These are phyloP conservation scores for Drosophila quadrilineata DNA, from an alignment of 1,140 invertebrate genomes.

Conservation along the genomic window DNA sequence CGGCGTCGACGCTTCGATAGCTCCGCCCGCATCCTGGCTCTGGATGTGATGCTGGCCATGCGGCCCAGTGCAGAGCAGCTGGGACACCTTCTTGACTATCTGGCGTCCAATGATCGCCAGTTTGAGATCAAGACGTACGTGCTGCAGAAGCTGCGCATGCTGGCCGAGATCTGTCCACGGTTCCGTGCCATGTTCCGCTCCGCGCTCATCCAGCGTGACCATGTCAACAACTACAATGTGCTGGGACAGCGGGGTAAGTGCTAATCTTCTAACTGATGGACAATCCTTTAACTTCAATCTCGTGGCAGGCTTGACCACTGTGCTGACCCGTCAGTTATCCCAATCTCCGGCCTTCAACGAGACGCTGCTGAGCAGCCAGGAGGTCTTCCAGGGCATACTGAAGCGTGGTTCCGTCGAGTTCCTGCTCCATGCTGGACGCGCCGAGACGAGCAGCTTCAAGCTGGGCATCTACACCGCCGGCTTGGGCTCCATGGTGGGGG, in stretches of 20 bases:
- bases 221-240: constrained; percentile 86
- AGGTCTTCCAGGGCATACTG: constrained; percentile 87
- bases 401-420: constrained; percentile 90
- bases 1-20: constrained; percentile 85
- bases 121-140: constrained; percentile 88
- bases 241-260: constrained; percentile 84
- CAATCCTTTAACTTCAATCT: neutral
- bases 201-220: constrained; percentile 80
- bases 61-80: constrained; percentile 83
- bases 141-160: constrained; percentile 85
- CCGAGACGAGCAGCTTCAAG: constrained; percentile 83
- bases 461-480: constrained; percentile 92
- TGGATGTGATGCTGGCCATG: constrained; percentile 87
- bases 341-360: constrained; percentile 85
- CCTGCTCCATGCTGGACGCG: constrained; percentile 83
- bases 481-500: constrained; percentile 85
- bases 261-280: too few relatives aligned
- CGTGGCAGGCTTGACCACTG: constrained; percentile 85
- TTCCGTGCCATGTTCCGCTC: constrained; percentile 81
- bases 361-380: constrained; percentile 88
- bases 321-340: constrained; percentile 85
- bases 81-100: constrained; percentile 83
- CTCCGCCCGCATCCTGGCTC: constrained; percentile 86
- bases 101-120: constrained; percentile 83
- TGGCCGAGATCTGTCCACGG: constrained; percentile 82